Conservation (phyloP, 2,797 vertebrate genomes). For the Prionace glauca region DNA sequence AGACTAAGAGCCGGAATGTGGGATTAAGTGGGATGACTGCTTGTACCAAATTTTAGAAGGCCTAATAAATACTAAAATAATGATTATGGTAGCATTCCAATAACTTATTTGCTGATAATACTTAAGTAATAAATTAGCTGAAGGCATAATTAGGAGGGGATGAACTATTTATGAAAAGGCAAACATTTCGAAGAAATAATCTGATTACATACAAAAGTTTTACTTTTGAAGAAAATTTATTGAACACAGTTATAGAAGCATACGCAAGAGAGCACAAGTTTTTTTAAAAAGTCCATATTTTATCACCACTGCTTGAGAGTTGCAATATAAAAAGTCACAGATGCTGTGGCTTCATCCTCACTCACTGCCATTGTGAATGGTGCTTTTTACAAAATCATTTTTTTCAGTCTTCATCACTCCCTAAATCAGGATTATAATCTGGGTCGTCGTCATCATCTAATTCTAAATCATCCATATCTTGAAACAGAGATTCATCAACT, state of each 20-base stretch:
- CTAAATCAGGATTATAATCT: conserved; percentile 80
- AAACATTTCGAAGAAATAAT: background rate
- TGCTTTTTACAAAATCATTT: conserved; percentile 41
- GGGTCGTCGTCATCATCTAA: conserved; percentile 86
- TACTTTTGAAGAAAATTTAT: conserved; percentile 36
- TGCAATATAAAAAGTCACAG: conserved; percentile 53
- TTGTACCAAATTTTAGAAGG: background rate
- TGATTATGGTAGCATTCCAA: background rate
- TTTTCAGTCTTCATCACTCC: conserved; percentile 71
- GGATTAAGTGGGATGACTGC: background rate
- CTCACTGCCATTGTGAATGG: conserved; percentile 38
- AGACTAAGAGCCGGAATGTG: too few species aligned
- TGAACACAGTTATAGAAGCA: conserved; percentile 40
- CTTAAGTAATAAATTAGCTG: background rate
- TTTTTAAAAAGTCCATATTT: conserved; percentile 40
- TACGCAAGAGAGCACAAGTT: conserved; percentile 60
- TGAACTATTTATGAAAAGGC: background rate
- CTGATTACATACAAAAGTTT: conserved; percentile 14
- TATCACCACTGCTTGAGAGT: conserved; percentile 38
- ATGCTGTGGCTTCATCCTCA: conserved; percentile 51
- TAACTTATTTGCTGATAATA: background rate
- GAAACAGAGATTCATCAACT: conserved; percentile 94
- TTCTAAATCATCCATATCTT: conserved; percentile 93
- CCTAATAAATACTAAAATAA: background rate
- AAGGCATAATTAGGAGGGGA: background rate